Conservation (phyloP, 2,888 invertebrate species). For the Drosophila mettleri region DNA sequence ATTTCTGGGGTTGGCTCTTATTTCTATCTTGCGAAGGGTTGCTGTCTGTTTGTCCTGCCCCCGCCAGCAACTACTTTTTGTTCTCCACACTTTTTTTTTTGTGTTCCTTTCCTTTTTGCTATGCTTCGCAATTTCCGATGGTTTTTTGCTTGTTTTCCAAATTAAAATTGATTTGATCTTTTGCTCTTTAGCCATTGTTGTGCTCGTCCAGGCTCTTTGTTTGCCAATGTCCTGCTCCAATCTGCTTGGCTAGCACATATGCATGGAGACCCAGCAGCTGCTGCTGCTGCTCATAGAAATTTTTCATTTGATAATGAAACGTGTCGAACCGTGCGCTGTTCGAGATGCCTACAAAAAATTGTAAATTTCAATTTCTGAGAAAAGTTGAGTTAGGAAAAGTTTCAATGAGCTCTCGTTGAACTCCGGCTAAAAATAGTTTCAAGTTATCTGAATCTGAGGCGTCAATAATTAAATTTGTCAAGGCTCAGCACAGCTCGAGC, state of each 20-base stretch:
- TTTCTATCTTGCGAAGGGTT: constrained; percentile 56
- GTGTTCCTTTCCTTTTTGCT: constrained; percentile 50
- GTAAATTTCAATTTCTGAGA: not conserved
- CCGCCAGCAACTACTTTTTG: constrained; percentile 6
- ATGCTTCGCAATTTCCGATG: constrained; percentile 62
- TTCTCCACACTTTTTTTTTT: constrained; percentile 14
- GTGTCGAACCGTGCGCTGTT: not conserved
- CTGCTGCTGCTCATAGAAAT: constrained; percentile 35
- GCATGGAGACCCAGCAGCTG: constrained; percentile 30
- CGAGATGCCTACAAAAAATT: not conserved
- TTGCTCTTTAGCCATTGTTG: constrained; percentile 57
- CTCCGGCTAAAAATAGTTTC: no score
- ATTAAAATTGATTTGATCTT: constrained; percentile 82
- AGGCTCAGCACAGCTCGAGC: no score
- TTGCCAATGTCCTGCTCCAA: constrained; percentile 32
- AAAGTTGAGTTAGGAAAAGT: no score
- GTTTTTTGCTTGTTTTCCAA: constrained; percentile 73
- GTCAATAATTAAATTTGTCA: no score
- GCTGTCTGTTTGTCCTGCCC: constrained; percentile 33
- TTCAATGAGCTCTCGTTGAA: no score
- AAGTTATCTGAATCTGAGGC: not conserved
- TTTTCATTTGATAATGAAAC: constrained; percentile 51
- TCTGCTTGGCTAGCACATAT: constrained; percentile 66
- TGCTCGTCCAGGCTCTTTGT: constrained; percentile 9
- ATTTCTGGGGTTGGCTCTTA: constrained; percentile 58